Base-by-base conservation (phyloP, 2,113 vertebrate species). In the Semnornis frantzii region DNA sequence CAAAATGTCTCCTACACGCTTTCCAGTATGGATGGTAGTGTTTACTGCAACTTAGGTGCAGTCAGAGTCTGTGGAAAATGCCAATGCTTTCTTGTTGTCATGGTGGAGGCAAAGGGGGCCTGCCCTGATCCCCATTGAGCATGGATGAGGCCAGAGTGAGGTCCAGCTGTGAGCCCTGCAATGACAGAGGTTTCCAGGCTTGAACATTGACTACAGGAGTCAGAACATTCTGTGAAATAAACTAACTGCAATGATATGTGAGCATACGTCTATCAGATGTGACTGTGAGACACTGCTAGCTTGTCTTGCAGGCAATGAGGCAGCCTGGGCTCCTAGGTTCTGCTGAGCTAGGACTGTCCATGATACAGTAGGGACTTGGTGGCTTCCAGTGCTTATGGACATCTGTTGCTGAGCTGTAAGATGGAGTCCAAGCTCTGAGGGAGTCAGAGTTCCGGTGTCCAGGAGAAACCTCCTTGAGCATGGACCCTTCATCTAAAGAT, bases 201-300 rank as follows among this genome's bases (percentile, higher is more conserved):
- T 25, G 8, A 59, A 34, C 1, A 15, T 25, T 28, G 37, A 30
- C 44, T 72, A 33, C 25, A 28, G 48, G 28, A 87, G 64, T 6
- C 31, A 52, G 37, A 68, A 78, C 4, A 64, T 62, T 52, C 44
- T 58, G 37, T 18, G 62, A 82, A 75, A 79, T 20, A 13, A 23
- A 23, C n/a, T n/a, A 1, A 30, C 63, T 66, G 89, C 70, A 83
- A 12, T 18, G 6, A 74, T 8, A 4, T 2, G 0, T n/a, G 18
- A 25, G 20, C 58, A 68, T 2, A 1, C 0, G 0, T 59, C 30
- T 5, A 3, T 48, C 65, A 34, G 27, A 28, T 4, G 3, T 48
- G 52, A 66, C 39, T 24, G 31, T 1, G 3, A 81, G 65, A n/a
- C 50, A n/a, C 48, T 79, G 48, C 6, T 70, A 60, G n/a, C 23